Conservation (phyloP, 2,888 invertebrate genomes). For the Thyatira batis region DNA sequence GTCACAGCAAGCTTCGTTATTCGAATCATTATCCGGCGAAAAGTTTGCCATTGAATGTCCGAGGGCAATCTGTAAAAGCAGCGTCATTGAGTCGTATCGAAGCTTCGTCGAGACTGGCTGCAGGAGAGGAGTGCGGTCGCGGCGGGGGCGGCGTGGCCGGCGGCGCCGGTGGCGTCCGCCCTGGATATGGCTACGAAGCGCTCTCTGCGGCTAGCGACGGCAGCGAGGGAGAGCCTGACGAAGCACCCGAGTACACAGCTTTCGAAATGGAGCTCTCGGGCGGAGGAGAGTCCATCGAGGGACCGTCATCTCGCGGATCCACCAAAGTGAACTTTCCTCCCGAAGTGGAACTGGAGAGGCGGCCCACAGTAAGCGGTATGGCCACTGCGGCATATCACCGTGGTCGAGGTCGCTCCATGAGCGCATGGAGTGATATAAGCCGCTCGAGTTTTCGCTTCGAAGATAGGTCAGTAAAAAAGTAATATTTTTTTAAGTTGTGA, state of each 20-base stretch:
- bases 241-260: constrained; percentile 68
- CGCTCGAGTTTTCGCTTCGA: constrained; percentile 91
- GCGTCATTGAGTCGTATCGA: constrained; percentile 76
- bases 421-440: constrained; percentile 94
- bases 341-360: constrained; percentile 75
- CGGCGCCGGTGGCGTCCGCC: constrained; percentile 70
- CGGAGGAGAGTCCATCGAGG: constrained; percentile 68
- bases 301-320: constrained; percentile 75
- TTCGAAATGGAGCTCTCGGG: constrained; percentile 75
- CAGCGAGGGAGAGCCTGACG: constrained; percentile 71
- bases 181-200: constrained; percentile 77
- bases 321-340: constrained; percentile 86
- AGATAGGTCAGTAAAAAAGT: constrained; percentile 83
- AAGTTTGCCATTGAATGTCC: constrained; percentile 62
- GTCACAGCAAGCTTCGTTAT: constrained; percentile 76
- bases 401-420: constrained; percentile 88
- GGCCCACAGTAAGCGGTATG: constrained; percentile 68
- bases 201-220: constrained; percentile 77
- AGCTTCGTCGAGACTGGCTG: constrained; percentile 67
- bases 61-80: constrained; percentile 67
- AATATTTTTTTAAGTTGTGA: too few relatives aligned
- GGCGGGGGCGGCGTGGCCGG: constrained; percentile 51
- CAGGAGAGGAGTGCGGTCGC: constrained; percentile 59
- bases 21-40: constrained; percentile 67
- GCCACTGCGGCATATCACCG: constrained; percentile 76